Evolutionary conservation across 1,140 invertebrate species (phyloP).

Genomic region (Euwallacea fornicatus): DNA sequence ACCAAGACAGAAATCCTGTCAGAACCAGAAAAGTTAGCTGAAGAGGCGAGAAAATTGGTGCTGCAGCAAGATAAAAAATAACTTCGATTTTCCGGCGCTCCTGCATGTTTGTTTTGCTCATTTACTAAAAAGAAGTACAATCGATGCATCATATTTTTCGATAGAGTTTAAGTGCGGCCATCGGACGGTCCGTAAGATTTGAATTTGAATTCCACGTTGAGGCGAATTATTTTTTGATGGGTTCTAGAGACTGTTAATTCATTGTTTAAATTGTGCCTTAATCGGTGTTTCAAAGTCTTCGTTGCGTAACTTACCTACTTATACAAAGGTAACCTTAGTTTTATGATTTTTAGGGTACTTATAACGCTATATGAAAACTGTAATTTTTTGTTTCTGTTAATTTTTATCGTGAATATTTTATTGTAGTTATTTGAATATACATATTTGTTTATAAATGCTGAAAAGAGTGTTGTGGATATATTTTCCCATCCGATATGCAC

Average conservation of each 20-base stretch:
- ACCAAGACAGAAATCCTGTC: constrained; percentile 92
- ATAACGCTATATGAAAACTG: not conserved
- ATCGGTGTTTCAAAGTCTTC: not conserved
- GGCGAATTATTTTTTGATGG: too few species aligned
- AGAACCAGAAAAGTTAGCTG: constrained; percentile 81
- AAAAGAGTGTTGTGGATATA: too few species aligned
- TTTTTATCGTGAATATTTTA: constrained; percentile 5
- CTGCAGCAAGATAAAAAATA: constrained; percentile 28
- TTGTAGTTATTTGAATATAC: constrained; percentile 4
- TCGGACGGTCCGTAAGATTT: too few species aligned
- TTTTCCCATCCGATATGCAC: too few species aligned
- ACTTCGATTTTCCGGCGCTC: not conserved
- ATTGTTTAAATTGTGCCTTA: not conserved
- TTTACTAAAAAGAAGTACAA: not conserved
- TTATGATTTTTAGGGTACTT: constrained; percentile 1
- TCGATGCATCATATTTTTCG: too few species aligned
- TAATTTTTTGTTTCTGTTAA: constrained; percentile 4
- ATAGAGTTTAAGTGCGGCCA: too few species aligned
- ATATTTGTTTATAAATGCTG: not conserved
- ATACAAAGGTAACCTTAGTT: not conserved
- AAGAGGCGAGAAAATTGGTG: constrained; percentile 70
- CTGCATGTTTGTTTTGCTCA: not conserved
- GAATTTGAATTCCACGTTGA: too few species aligned
- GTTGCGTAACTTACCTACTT: not conserved
- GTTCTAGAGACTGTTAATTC: not conserved